These are phyloP conservation scores for Hoplostethus atlanticus DNA, from an alignment of 2,797 vertebrate species.

Conservation along the genomic window DNA sequence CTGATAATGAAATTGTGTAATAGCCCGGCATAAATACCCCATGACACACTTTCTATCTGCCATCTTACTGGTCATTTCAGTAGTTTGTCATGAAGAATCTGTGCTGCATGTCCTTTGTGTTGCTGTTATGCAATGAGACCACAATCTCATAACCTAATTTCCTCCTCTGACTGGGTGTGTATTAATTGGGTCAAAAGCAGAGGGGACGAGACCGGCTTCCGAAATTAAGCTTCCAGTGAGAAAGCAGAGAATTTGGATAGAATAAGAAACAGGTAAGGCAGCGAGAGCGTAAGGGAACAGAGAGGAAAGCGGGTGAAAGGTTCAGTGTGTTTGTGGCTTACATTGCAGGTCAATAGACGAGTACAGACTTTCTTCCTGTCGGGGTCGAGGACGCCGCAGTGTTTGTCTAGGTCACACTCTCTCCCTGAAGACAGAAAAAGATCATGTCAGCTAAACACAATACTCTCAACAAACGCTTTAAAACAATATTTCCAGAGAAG, in stretches of 20 bases:
- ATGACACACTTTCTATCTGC: no score
- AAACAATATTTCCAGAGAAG: background rate
- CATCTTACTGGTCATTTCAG: no score
- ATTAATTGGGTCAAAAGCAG: slow-evolving; percentile 22
- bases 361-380: slow-evolving; percentile 95
- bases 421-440: slow-evolving; percentile 85
- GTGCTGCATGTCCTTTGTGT: no score
- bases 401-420: slow-evolving; percentile 94
- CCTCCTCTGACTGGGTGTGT: background rate
- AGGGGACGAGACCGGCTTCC: background rate
- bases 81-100: no score
- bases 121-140: background rate
- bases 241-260: no score
- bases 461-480: background rate
- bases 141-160: slow-evolving; percentile 24
- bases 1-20: no score
- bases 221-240: background rate
- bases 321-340: slow-evolving; percentile 67
- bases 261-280: no score
- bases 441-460: slow-evolving; percentile 17
- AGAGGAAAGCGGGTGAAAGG: background rate
- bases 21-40: no score
- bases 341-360: slow-evolving; percentile 95
- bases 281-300: no score
- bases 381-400: slow-evolving; percentile 93